A percentile compares a stretch with the other conserved stretches of the same genome.
These are phyloP conservation scores for Psylliodes chrysocephalus DNA, from an alignment of 2,888 invertebrate genomes.

Conservation along the genomic window DNA sequence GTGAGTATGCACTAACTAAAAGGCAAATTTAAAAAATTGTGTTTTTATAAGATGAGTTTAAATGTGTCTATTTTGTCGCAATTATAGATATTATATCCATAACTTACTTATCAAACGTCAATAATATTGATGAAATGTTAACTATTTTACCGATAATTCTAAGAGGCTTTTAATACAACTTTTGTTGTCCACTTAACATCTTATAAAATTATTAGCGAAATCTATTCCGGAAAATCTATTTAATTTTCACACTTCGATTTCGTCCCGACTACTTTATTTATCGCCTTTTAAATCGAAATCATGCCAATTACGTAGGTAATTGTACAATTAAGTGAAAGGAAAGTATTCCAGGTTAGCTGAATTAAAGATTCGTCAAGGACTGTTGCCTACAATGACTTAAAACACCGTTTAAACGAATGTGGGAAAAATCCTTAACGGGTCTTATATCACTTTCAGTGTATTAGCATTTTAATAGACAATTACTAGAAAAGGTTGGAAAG, in stretches of 20 bases:
- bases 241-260: background rate
- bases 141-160: too few relatives aligned
- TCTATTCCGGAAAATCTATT: background rate
- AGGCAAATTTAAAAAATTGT: too few relatives aligned
- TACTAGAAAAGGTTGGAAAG: too few relatives aligned
- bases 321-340: background rate
- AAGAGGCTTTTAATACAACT: too few relatives aligned
- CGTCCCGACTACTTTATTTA: background rate
- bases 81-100: too few relatives aligned
- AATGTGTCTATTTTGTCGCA: too few relatives aligned
- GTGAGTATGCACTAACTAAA: too few relatives aligned
- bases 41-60: too few relatives aligned
- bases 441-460: background rate
- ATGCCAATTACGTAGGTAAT: background rate
- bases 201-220: background rate
- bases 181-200: too few relatives aligned
- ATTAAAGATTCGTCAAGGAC: background rate
- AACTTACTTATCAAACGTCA: too few relatives aligned
- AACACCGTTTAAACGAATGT: background rate
- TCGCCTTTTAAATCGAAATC: background rate
- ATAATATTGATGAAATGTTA: too few relatives aligned
- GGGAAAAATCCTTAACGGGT: background rate
- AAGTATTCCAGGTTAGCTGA: background rate
- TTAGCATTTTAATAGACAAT: background rate
- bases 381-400: background rate